Percentiles rank a stretch among this genome's conserved stretches.
Evolutionary conservation across 2,888 invertebrate genomes (phyloP).

Genomic region (Nematopogon swammerdamellus): DNA sequence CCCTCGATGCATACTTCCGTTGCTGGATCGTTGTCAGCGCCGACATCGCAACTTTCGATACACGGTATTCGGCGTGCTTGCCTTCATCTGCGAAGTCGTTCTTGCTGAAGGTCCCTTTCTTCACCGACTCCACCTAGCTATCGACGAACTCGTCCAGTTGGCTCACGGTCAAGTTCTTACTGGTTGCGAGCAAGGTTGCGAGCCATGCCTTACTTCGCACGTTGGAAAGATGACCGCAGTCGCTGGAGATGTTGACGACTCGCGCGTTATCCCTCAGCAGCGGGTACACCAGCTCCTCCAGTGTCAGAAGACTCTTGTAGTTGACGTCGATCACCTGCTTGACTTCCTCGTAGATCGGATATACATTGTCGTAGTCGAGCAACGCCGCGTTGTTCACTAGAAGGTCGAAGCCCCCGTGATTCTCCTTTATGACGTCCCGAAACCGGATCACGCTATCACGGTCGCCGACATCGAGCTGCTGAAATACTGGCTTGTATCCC

Average conservation of each 20-base stretch:
- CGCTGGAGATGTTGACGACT: conserved; percentile 76
- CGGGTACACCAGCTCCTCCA: conserved; percentile 60
- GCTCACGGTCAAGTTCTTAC: conserved; percentile 20
- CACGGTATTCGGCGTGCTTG: conserved; percentile 43
- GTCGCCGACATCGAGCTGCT: conserved; percentile 66
- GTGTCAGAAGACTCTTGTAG: conserved; percentile 30
- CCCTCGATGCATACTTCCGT: conserved; percentile 47
- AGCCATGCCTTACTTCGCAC: conserved; percentile 33
- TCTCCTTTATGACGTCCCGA: conserved; percentile 52
- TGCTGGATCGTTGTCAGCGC: conserved; percentile 68
- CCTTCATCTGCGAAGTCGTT: conserved; percentile 44
- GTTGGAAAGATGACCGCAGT: conserved; percentile 43
- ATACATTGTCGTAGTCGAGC: conserved; percentile 32
- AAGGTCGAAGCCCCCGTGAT: conserved; percentile 66
- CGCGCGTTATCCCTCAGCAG: conserved; percentile 66
- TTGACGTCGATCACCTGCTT: conserved; percentile 37
- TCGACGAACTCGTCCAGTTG: conserved; percentile 54
- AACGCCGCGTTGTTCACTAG: conserved; percentile 73
- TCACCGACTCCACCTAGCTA: conserved; percentile 54
- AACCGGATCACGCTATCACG: conserved; percentile 56
- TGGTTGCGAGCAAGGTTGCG: conserved; percentile 23
- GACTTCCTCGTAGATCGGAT: conserved; percentile 39
- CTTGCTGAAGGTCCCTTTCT: conserved; percentile 23
- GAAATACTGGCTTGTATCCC: conserved; percentile 55
- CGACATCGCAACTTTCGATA: conserved; percentile 53